Evolutionary conservation across 2,113 vertebrate genomes (phyloP).

Genomic region (Puntigrus tetrazona): DNA sequence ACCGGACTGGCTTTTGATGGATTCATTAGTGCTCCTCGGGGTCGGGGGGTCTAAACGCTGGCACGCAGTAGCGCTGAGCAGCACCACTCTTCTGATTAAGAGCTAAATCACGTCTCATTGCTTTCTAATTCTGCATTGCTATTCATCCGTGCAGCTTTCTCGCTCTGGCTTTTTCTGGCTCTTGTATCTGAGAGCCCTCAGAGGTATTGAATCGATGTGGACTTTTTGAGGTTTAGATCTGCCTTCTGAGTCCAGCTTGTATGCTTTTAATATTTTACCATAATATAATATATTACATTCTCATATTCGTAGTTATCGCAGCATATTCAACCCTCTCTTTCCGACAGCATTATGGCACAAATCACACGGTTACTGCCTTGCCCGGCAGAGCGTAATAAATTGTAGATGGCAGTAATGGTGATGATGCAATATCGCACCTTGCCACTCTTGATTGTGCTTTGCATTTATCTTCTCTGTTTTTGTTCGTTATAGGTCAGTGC

Average conservation of each 20-base stretch:
- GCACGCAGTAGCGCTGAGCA: constrained; percentile 25
- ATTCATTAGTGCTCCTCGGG: constrained; percentile 26
- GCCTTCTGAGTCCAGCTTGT: not conserved
- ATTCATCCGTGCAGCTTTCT: constrained; percentile 43
- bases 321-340: not conserved
- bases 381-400: not conserved
- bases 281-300: constrained; percentile 18
- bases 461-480: constrained; percentile 27
- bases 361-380: not conserved
- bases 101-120: constrained; percentile 40
- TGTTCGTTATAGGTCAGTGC: constrained; percentile 79
- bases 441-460: constrained; percentile 4
- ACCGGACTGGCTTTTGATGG: constrained; percentile 27
- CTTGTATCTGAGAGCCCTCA: not conserved
- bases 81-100: constrained; percentile 42
- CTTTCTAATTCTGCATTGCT: constrained; percentile 51
- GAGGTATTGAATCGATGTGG: not conserved
- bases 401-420: constrained; percentile 21
- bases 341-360: constrained; percentile 12
- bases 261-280: constrained; percentile 15
- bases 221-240: not conserved
- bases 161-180: constrained; percentile 32
- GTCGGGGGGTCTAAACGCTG: constrained; percentile 11
- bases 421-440: not conserved
- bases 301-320: not conserved